These are phyloP conservation scores for Phodopus roborovskii DNA, from an alignment of 2,113 vertebrate species.

Conservation along the genomic window DNA sequence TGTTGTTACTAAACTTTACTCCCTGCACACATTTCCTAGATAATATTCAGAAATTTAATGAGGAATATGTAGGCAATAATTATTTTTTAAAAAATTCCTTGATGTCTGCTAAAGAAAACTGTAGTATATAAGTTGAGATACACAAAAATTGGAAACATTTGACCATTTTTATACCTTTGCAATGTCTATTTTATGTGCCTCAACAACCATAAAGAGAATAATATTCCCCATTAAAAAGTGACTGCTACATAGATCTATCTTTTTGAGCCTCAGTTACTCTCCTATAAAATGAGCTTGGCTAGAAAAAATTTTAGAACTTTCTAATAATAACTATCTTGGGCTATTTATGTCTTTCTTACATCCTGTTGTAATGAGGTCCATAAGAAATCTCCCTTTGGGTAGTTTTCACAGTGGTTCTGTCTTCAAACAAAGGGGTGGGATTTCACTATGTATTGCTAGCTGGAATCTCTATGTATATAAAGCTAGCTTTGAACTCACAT, in stretches of 20 bases:
- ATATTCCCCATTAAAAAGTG: background rate
- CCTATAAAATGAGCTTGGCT: constrained; percentile 29
- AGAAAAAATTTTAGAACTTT: constrained; percentile 2
- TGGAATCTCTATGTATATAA: background rate
- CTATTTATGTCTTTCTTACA: background rate
- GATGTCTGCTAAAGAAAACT: background rate
- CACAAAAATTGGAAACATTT: background rate
- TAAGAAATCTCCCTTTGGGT: background rate
- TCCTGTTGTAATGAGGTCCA: background rate
- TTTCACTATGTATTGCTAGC: background rate
- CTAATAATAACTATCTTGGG: background rate
- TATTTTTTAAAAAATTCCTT: background rate
- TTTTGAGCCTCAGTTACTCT: constrained; percentile 16
- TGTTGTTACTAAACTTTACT: background rate
- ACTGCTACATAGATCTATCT: background rate
- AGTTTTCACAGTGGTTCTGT: background rate
- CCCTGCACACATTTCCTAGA: constrained; percentile 33
- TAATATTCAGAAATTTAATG: constrained; percentile 9
- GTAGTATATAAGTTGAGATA: background rate
- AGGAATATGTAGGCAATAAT: background rate
- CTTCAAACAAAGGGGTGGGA: no score
- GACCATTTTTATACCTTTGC: background rate
- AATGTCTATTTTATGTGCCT: background rate
- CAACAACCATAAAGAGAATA: background rate
- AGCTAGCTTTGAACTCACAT: background rate